A percentile compares a stretch with the other conserved stretches of the same genome.
phyloP scores from a whole-genome alignment of 1,140 invertebrate species.

The Caerostris extrusa region DNA sequence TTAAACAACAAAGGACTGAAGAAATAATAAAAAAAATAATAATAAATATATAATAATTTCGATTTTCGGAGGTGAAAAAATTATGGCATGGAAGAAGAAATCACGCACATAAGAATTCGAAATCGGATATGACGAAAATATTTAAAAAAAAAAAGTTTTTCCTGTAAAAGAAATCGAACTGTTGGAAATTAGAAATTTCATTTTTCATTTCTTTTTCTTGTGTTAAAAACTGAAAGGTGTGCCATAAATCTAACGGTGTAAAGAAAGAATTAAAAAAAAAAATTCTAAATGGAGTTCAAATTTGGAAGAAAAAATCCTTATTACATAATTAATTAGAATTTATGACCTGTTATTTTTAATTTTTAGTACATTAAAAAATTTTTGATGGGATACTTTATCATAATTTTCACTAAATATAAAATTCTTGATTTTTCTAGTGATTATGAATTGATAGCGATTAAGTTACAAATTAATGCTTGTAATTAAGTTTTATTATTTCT shows the following conservation, averaged over 20 bases:
- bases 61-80: background rate
- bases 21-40: background rate
- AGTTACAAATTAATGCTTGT: too few relatives aligned
- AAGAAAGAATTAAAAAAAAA: background rate
- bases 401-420: too few relatives aligned
- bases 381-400: too few relatives aligned
- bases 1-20: constrained; percentile 1
- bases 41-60: background rate
- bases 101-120: background rate
- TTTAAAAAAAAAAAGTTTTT: background rate
- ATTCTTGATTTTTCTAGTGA: too few relatives aligned
- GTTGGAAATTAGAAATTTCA: background rate
- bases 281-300: too few relatives aligned
- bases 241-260: background rate
- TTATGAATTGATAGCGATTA: too few relatives aligned
- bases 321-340: too few relatives aligned
- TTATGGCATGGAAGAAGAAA: background rate
- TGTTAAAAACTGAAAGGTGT: background rate
- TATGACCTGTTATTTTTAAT: too few relatives aligned
- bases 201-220: background rate
- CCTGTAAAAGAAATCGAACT: constrained; percentile 1
- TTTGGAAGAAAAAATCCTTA: too few relatives aligned
- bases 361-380: too few relatives aligned
- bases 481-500: too few relatives aligned
- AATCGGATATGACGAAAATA: background rate